These are phyloP conservation scores for Pyxicephalus adspersus DNA, from an alignment of 2,113 vertebrate species.

Conservation along the genomic window DNA sequence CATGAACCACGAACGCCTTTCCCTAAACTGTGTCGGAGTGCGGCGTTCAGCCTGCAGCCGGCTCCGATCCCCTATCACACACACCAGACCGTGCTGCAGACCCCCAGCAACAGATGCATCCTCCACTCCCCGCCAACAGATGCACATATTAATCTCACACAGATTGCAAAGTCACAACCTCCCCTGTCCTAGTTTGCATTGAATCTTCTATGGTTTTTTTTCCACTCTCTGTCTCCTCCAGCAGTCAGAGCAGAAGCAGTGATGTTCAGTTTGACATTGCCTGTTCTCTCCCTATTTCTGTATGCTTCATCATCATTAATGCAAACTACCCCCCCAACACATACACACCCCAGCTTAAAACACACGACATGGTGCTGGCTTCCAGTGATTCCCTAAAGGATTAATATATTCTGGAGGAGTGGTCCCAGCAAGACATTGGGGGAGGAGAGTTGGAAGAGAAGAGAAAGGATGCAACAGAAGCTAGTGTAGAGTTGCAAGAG, in stretches of 20 bases:
- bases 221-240: background rate
- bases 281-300: slow-evolving; percentile 3
- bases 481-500: slow-evolving; percentile 18
- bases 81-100: slow-evolving; percentile 11
- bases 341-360: slow-evolving; percentile 24
- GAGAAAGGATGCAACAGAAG: slow-evolving; percentile 53
- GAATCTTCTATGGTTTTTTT: background rate
- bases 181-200: slow-evolving; percentile 29
- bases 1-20: too few species aligned
- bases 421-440: background rate
- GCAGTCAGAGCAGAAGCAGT: slow-evolving; percentile 1
- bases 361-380: slow-evolving; percentile 33
- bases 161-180: slow-evolving; percentile 49
- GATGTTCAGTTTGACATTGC: slow-evolving; percentile 40
- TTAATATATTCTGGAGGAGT: slow-evolving; percentile 42
- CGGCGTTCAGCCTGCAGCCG: too few species aligned
- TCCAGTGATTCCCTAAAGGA: slow-evolving; percentile 31
- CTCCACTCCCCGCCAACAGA: slow-evolving; percentile 36
- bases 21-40: too few species aligned
- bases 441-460: slow-evolving; percentile 25
- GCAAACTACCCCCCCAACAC: slow-evolving; percentile 3
- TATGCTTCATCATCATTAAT: slow-evolving; percentile 36
- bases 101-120: slow-evolving; percentile 42
- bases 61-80: background rate
- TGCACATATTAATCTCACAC: slow-evolving; percentile 45